phyloP scores from a whole-genome alignment of 2,113 vertebrate genomes.

The Dipodomys merriami region DNA sequence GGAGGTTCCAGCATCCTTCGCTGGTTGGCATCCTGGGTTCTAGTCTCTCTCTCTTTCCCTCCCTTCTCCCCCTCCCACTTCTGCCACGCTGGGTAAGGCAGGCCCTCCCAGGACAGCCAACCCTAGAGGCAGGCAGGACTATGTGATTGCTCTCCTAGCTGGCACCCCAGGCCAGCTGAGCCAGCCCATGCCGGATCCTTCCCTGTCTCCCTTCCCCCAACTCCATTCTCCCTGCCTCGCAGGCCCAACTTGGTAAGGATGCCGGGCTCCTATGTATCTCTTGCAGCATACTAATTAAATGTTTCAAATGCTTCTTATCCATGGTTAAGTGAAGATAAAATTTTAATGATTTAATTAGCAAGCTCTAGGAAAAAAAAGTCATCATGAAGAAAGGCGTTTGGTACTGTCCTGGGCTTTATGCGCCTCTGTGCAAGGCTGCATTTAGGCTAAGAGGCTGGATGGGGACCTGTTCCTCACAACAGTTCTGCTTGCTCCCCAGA shows the following conservation, averaged over 20 bases:
- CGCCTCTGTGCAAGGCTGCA: conserved; percentile 18
- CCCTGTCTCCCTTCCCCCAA: conserved; percentile 50
- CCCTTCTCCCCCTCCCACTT: no score
- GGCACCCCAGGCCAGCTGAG: conserved; percentile 7
- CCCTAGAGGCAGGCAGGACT: neutral
- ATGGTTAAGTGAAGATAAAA: conserved; percentile 88
- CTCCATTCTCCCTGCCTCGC: neutral
- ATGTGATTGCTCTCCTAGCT: neutral
- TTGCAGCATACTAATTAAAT: conserved; percentile 85
- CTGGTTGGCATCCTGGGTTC: neutral
- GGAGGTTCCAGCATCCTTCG: neutral
- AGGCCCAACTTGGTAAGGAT: conserved; percentile 56
- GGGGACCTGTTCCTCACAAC: neutral
- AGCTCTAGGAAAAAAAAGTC: conserved; percentile 80
- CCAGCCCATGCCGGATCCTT: neutral
- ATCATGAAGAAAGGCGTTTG: conserved; percentile 69
- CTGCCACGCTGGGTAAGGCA: no score
- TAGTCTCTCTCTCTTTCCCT: no score
- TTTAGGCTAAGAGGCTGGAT: conserved; percentile 36
- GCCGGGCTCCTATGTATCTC: conserved; percentile 70
- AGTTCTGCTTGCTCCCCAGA: no score
- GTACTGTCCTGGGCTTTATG: conserved; percentile 68
- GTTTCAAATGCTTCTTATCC: conserved; percentile 86
- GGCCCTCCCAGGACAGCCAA: no score
- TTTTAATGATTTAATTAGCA: conserved; percentile 90